phyloP scores from a whole-genome alignment of 1,140 invertebrate genomes.

The Drosophila biarmipes region DNA sequence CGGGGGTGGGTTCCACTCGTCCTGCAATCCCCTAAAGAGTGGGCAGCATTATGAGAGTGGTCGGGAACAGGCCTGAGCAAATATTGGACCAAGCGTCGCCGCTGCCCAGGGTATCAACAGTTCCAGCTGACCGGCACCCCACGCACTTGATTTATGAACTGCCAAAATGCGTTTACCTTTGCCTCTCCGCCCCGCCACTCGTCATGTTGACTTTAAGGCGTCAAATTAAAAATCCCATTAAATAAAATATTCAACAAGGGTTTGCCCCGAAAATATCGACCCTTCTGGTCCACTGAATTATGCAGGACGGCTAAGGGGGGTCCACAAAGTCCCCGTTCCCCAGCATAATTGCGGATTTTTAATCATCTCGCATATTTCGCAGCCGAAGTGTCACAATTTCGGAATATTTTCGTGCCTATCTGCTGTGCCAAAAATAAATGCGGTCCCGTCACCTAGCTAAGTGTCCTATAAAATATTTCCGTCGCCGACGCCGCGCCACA shows the following conservation, averaged over 20 bases:
- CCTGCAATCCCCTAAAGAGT: neutral
- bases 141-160: constrained; percentile 59
- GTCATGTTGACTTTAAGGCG: constrained; percentile 51
- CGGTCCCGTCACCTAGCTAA: constrained; percentile 22
- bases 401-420: constrained; percentile 33
- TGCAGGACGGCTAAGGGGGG: constrained; percentile 18
- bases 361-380: constrained; percentile 26
- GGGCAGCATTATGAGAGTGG: neutral
- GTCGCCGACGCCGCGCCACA: constrained; percentile 3
- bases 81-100: constrained; percentile 16
- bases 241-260: constrained; percentile 70
- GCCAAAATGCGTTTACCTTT: constrained; percentile 60
- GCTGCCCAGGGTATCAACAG: constrained; percentile 29
- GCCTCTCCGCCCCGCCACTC: neutral
- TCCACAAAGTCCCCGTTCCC: neutral
- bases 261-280: constrained; percentile 45
- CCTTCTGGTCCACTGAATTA: constrained; percentile 57
- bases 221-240: constrained; percentile 68
- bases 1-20: constrained; percentile 27
- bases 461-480: constrained; percentile 36
- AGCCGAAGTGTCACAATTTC: constrained; percentile 32
- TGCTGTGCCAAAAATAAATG: constrained; percentile 26
- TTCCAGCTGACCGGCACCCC: constrained; percentile 1
- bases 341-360: constrained; percentile 48
- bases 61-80: constrained; percentile 24